Conservation (phyloP, 2,888 invertebrate genomes). For the Limnephilus rhombicus region DNA sequence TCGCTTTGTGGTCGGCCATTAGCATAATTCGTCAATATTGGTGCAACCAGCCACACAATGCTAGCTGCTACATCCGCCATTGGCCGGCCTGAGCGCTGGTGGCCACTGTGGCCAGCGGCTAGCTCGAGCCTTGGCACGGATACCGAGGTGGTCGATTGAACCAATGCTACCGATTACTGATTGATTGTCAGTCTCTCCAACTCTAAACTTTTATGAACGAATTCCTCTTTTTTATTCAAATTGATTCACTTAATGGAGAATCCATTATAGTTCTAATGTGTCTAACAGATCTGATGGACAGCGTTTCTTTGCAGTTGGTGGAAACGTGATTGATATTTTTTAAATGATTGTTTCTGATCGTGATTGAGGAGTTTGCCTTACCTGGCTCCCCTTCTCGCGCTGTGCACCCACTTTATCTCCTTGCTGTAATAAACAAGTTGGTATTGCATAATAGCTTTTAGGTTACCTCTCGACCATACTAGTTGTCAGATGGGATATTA, state of each 20-base stretch:
- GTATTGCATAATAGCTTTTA: background rate
- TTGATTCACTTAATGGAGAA: background rate
- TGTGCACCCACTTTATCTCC: background rate
- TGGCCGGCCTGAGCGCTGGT: background rate
- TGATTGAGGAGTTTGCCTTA: background rate
- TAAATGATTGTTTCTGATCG: background rate
- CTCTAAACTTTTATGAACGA: background rate
- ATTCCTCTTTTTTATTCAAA: background rate
- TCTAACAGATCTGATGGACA: background rate
- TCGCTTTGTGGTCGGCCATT: background rate
- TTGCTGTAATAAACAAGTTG: background rate
- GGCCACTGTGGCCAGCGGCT: background rate
- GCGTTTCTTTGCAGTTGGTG: background rate
- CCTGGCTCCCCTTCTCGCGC: background rate
- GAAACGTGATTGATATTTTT: background rate
- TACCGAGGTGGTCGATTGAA: background rate
- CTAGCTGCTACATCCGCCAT: background rate
- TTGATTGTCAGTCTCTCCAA: background rate
- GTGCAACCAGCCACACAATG: background rate
- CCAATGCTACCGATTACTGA: conserved; percentile 1
- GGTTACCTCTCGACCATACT: background rate
- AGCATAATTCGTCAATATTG: conserved; percentile 1
- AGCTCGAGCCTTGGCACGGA: background rate
- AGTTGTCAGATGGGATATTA: background rate
- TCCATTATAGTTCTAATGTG: background rate